Evolutionary conservation across 1,140 invertebrate species (phyloP).

Genomic region (Hermetia illucens): DNA sequence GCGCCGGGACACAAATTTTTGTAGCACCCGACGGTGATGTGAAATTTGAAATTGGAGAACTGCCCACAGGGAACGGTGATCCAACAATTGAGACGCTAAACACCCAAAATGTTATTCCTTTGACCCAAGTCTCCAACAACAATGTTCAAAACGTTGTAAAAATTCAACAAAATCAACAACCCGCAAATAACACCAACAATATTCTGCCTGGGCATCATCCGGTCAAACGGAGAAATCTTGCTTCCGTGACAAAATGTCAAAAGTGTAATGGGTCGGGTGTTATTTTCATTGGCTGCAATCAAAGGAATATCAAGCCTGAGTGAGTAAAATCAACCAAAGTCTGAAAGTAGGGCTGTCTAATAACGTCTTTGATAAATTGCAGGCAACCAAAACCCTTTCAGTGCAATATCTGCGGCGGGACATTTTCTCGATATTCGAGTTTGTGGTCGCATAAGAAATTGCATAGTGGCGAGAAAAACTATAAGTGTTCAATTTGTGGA

Average conservation of each 20-base stretch:
- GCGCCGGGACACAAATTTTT: conserved; percentile 39
- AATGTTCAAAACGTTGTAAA: not conserved
- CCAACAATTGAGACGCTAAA: conserved; percentile 27
- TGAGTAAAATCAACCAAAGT: too few species aligned
- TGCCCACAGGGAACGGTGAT: conserved; percentile 23
- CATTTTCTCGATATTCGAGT: conserved; percentile 69
- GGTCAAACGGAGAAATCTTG: conserved; percentile 64
- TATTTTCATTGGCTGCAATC: conserved; percentile 57
- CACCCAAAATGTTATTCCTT: conserved; percentile 33
- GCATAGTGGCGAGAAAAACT: conserved; percentile 77
- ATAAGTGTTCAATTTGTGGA: conserved; percentile 84
- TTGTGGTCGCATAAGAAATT: conserved; percentile 74
- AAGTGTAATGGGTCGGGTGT: conserved; percentile 78
- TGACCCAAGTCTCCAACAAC: not conserved
- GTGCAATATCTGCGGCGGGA: conserved; percentile 73
- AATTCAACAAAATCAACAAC: not conserved
- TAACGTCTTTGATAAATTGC: too few species aligned
- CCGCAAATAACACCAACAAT: too few species aligned
- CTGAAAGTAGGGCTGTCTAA: too few species aligned
- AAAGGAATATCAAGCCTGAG: conserved; percentile 22
- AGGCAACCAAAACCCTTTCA: conserved; percentile 57
- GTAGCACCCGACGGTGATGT: conserved; percentile 44
- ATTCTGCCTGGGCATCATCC: conserved; percentile 52
- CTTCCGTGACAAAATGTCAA: conserved; percentile 70
- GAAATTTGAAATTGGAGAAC: conserved; percentile 37